phyloP scores from a whole-genome alignment of 2,797 vertebrate genomes.

The Tiaroga cobitis region DNA sequence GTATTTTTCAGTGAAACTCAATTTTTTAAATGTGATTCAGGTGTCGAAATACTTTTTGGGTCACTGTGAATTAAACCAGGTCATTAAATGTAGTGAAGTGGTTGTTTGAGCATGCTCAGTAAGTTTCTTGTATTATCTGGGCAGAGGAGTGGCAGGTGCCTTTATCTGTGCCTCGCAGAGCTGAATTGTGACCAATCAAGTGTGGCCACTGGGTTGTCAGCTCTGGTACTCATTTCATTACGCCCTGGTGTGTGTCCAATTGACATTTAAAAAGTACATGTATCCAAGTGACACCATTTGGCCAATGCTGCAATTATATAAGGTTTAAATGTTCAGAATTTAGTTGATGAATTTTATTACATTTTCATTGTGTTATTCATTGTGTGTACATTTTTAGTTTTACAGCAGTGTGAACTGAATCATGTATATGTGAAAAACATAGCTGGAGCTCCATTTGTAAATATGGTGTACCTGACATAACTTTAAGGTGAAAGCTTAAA shows the following conservation, averaged over 20 bases:
- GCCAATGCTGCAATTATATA: not conserved
- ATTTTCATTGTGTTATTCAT: not conserved
- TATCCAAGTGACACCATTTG: slow-evolving; percentile 56
- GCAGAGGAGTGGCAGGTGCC: slow-evolving; percentile 54
- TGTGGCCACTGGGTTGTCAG: slow-evolving; percentile 37
- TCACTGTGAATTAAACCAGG: not conserved
- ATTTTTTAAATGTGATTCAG: not conserved
- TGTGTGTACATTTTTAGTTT: not conserved
- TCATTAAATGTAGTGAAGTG: not conserved
- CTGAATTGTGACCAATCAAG: slow-evolving; percentile 40
- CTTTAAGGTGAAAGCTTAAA: not conserved
- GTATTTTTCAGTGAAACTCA: no score
- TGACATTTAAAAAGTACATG: slow-evolving; percentile 70
- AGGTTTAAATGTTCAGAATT: not conserved
- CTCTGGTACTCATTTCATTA: not conserved
- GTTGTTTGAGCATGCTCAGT: slow-evolving; percentile 36
- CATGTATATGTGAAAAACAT: not conserved
- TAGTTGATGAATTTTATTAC: not conserved
- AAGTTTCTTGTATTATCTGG: not conserved
- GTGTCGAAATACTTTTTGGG: not conserved
- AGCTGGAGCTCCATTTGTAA: not conserved
- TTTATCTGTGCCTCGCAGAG: slow-evolving; percentile 63
- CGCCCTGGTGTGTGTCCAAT: slow-evolving; percentile 26
- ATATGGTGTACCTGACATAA: not conserved
- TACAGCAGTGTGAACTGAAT: not conserved